Evolutionary conservation across 2,113 vertebrate genomes (phyloP), one percentile per base, ranked within the genome.

Genomic region (Leucopsar rothschildi): DNA sequence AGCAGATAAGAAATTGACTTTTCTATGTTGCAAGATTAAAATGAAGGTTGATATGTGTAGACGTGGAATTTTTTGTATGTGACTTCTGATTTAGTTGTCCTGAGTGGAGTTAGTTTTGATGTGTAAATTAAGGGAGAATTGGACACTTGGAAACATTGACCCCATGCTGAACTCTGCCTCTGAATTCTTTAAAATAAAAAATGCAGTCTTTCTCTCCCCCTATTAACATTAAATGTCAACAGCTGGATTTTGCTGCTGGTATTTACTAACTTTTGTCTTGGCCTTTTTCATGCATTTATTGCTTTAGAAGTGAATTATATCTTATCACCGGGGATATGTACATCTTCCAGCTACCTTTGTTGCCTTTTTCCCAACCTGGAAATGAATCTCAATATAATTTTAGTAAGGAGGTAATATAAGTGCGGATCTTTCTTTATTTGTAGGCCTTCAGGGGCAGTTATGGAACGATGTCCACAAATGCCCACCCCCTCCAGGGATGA

Each of bases 161-260:
- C 77, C 37, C 8, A 1, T 65, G 10, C 45, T 65, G 90, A 80
- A 60, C 55, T 89, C 80, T 83, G 79, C 45, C 61, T 92, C 76
- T n/a, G 37, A 82, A 82, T 71, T 75, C 27, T 77, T 69, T 57
- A 59, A 49, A 76, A 35, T 42, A 65, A 52, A 79, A 40, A 35
- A 33, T 8, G 16, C 64, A 63, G 44, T 39, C 25, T 70, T 82
- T 75, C 57, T 56, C 50, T 81, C 15, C 45, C 16, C 47, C 35
- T 37, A 15, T 75, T 87, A 77, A 24, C 37, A 27, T 86, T 93
- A 81, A 94, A 91, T 93, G n/a, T 94, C 72, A 94, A 69, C 87
- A 92, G 49, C 66, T 85, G 57, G 71, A 82, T 88, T 94, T 93
- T 85, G 79, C 70, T 95, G 65, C 47, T 82, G 88, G 56, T 87